Evolutionary conservation across 2,113 vertebrate genomes (phyloP).

Genomic region (Cercocebus atys): DNA sequence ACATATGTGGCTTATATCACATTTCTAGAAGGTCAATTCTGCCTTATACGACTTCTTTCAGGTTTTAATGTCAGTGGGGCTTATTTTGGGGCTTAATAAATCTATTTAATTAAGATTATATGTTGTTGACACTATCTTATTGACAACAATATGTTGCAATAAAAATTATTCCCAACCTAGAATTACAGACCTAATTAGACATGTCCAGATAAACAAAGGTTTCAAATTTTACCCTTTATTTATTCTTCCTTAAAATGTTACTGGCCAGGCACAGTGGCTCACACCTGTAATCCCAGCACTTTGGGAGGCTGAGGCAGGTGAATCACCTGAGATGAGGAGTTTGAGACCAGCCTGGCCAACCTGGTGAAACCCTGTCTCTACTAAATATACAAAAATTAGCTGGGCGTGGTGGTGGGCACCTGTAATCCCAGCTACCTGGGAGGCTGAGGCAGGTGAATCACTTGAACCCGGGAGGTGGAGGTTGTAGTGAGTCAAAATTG

Average conservation of each 20-base stretch:
- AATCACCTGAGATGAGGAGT: too few species aligned
- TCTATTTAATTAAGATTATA: background rate
- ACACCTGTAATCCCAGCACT: too few species aligned
- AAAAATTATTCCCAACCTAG: background rate
- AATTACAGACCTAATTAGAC: background rate
- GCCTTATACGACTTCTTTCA: background rate
- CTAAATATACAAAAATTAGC: too few species aligned
- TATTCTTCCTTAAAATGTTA: background rate
- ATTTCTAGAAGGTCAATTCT: background rate
- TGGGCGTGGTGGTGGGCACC: too few species aligned
- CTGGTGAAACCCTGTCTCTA: too few species aligned
- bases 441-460: too few species aligned
- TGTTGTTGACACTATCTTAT: background rate
- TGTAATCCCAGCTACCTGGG: too few species aligned
- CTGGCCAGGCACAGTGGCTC: background rate
- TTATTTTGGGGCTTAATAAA: background rate
- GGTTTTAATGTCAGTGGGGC: background rate
- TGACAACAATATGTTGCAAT: background rate
- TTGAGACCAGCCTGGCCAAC: too few species aligned
- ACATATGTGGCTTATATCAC: background rate
- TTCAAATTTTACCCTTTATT: background rate
- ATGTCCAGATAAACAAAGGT: background rate
- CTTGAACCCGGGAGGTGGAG: too few species aligned
- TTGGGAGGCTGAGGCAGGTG: too few species aligned
- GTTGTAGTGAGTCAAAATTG: too few species aligned